These are phyloP conservation scores for Halcyon smyrnensis DNA, from an alignment of 2,797 vertebrate genomes.

Conservation along the genomic window DNA sequence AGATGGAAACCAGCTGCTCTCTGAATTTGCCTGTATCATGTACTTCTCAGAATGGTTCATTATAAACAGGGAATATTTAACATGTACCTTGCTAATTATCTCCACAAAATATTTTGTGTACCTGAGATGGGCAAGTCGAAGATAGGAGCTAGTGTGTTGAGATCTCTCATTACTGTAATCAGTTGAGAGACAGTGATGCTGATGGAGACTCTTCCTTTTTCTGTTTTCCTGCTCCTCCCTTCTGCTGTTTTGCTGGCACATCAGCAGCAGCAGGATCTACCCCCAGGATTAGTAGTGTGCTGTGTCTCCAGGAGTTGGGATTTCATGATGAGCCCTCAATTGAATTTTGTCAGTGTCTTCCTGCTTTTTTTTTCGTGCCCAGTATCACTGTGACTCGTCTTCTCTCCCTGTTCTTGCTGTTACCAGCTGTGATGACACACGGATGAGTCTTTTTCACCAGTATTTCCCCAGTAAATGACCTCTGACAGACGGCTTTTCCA, in stretches of 20 bases:
- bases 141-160: accelerated
- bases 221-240: background rate
- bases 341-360: background rate
- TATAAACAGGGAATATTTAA: background rate
- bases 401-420: background rate
- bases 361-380: background rate
- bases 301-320: background rate
- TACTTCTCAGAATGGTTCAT: background rate
- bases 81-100: background rate
- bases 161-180: background rate
- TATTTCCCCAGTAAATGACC: background rate
- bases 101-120: background rate
- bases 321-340: background rate
- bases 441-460: background rate
- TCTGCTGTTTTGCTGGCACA: too few species aligned
- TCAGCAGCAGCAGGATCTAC: background rate
- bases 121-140: background rate
- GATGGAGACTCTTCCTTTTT: background rate
- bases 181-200: background rate
- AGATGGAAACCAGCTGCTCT: slow-evolving; percentile 41
- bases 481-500: background rate
- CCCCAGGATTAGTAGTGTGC: background rate
- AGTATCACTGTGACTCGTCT: background rate
- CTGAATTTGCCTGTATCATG: background rate
- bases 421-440: background rate